Conservation (phyloP, 2,888 invertebrate species). For the Quadriops clusia region DNA sequence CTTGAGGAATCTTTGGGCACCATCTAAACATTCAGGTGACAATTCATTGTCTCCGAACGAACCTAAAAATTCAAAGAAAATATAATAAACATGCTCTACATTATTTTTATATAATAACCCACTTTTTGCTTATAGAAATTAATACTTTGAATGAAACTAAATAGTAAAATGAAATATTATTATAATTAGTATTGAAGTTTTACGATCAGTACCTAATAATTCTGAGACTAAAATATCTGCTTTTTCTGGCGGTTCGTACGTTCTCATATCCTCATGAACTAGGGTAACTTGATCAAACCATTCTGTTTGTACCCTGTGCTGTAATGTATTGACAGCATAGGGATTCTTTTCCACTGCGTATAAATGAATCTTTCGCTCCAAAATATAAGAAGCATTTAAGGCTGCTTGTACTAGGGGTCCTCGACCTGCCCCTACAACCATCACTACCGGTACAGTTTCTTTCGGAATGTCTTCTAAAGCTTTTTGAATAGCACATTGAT, state of each 20-base stretch:
- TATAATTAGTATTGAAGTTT: too few relatives aligned
- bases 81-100: slow-evolving; percentile 4
- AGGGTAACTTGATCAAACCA: slow-evolving; percentile 71
- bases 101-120: too few relatives aligned
- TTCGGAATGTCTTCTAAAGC: slow-evolving; percentile 54
- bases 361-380: slow-evolving; percentile 62
- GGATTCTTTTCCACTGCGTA: slow-evolving; percentile 98
- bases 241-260: slow-evolving; percentile 66
- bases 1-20: slow-evolving; percentile 77
- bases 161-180: too few relatives aligned
- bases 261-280: slow-evolving; percentile 77
- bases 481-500: slow-evolving; percentile 69
- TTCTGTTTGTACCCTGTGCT: slow-evolving; percentile 60
- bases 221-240: slow-evolving; percentile 96
- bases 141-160: too few relatives aligned
- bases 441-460: slow-evolving; percentile 37
- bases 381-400: slow-evolving; percentile 60
- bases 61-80: slow-evolving; percentile 32
- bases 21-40: slow-evolving; percentile 95
- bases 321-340: slow-evolving; percentile 79
- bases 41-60: slow-evolving; percentile 99
- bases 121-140: too few relatives aligned
- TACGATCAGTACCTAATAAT: slow-evolving; percentile 74
- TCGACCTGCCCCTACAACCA: slow-evolving; percentile 54
- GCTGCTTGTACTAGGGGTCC: slow-evolving; percentile 90